A percentile compares a stretch with the other conserved stretches of the same genome.
Evolutionary conservation across 2,113 vertebrate genomes (phyloP).

Genomic region (Prolemur simus): DNA sequence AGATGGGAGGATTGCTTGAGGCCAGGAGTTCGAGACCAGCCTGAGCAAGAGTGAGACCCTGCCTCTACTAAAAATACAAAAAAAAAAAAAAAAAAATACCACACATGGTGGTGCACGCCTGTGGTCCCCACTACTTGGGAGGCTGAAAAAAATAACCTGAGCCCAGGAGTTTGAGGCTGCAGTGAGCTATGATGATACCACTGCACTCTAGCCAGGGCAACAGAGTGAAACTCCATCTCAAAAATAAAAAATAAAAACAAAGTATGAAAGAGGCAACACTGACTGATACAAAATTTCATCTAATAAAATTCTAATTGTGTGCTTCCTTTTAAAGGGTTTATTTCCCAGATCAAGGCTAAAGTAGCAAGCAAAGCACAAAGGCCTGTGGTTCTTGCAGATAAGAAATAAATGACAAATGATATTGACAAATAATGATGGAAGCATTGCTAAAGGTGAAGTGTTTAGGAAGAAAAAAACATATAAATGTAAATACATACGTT

Average conservation of each 20-base stretch:
- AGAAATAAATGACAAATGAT: background rate
- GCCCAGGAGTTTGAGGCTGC: background rate
- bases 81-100: background rate
- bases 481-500: background rate
- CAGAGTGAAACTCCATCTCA: background rate
- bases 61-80: background rate
- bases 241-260: background rate
- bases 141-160: background rate
- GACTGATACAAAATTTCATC: background rate
- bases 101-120: background rate
- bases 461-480: background rate
- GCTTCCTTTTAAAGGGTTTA: background rate
- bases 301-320: background rate
- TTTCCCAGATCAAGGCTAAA: background rate
- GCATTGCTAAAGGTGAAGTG: background rate
- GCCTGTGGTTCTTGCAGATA: background rate
- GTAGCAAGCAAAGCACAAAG: background rate
- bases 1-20: background rate
- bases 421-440: background rate
- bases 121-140: background rate
- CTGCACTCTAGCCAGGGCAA: background rate
- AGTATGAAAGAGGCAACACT: background rate
- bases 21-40: background rate
- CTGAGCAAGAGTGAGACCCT: background rate
- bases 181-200: background rate